Base-by-base conservation (phyloP, 2,888 invertebrate genomes). In the Hydroisotoma schaefferi region DNA sequence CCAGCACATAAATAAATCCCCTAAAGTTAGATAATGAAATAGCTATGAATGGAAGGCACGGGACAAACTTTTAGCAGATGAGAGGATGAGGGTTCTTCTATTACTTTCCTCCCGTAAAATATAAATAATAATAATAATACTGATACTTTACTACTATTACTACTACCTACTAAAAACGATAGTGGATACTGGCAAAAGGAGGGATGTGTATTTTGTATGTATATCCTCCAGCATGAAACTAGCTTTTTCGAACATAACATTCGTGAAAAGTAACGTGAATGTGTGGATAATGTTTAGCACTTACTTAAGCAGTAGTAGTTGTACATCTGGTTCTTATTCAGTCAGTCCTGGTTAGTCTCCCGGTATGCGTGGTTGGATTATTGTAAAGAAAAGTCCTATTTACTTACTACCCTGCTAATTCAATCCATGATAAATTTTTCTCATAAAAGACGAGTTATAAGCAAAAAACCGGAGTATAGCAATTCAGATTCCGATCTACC, bases 1-100 rank as follows among this genome's bases (percentile, higher is more conserved):
- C 47, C 47, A 23, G 6, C 47, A 47, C 47, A 47, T 47, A 47
- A 47, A 47, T 47, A 47, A 47, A 47, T 18, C 25, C 47, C 26
- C 47, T 18, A 43, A 18, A 10, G 43, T 43, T 43, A 47, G 18
- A 47, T 47, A 47, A 47, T 47, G 47, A 47, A 47, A 47, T 18
- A 18, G 47, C 43, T 47, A 47, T 47, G 47, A 47, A 47, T 47
- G 47, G 47, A 47, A 47, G 47, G 47, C 47, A 47, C 47, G 47
- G 47, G 47, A 47, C 47, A 47, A 10, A 20, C 12, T n/a, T n/a
- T n/a, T n/a, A n/a, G n/a, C n/a, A n/a, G n/a, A n/a, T 6, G 43
- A 47, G 8, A 5, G 15, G 33, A 33, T 8, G 47, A 47, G 47
- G 47, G 47, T 47, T 47, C 8, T n/a, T n/a, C n/a, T n/a, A n/a